Base-by-base conservation (phyloP, 2,113 vertebrate genomes). In the Brachypteracias leptosomus region DNA sequence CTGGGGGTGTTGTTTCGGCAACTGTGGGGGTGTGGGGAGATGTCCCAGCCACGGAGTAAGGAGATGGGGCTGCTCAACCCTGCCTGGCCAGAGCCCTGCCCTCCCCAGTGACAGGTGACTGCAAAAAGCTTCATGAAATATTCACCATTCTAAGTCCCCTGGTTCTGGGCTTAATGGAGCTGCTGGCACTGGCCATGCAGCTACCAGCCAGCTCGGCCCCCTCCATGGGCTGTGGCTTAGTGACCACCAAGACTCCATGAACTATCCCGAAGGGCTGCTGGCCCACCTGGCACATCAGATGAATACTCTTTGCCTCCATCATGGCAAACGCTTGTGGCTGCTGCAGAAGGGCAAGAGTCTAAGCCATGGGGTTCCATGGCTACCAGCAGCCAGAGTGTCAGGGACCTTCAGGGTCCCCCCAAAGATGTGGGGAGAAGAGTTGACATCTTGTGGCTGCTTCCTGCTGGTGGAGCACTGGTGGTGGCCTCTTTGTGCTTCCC, bases 81-180 rank as follows among this genome's bases (percentile, higher is more conserved):
- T 38, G 49, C 31, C 47, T n/a, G 33, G 2, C 42, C 61, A 16
- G 52, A 51, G 31, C 55, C 11, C 31, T 68, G 42, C 12, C 16
- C 6, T 2, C n/a, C 58, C 40, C 0, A 5, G 36, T 0, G 0
- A 25, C 0, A 1, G 29, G 22, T 1, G 2, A 42, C 58, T 63
- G 52, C 52, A 44, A 40, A 51, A 58, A 62, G 28, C n/a, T 36
- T 40, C 13, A 22, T 11, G 55, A 61, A 62, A 52, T 57, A 31
- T 2, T 85, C 52, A 10, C 19, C 35, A 55, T 0, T 1, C 38
- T 10, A 54, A 17, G 10, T 15, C 20, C 29, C 33, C 33, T 20
- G 16, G 29, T 24, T 79, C 36, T 38, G 40, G 80, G 19, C 65
- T 73, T 24, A 40, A n/a, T 13, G 44, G 35, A 44, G 31, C 21